These are phyloP conservation scores for Stegana nigrithorax DNA, from an alignment of 2,888 invertebrate genomes.

Conservation along the genomic window DNA sequence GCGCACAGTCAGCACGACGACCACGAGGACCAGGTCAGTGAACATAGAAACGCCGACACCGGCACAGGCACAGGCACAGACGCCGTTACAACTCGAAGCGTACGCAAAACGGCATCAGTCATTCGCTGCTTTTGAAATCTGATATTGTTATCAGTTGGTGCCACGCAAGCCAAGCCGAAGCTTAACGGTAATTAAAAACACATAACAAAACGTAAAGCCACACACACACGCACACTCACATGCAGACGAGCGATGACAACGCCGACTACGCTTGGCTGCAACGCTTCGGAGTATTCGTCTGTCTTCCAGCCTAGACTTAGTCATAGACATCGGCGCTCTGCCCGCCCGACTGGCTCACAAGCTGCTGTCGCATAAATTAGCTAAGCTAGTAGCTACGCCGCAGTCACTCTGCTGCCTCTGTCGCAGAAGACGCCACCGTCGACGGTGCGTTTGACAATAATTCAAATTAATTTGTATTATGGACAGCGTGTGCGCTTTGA, in stretches of 20 bases:
- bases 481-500: slow-evolving; percentile 56
- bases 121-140: slow-evolving; percentile 46
- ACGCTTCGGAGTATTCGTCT: too few species aligned
- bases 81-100: neutral
- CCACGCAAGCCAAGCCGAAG: slow-evolving; percentile 26
- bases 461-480: slow-evolving; percentile 63
- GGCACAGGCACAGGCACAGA: neutral
- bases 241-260: slow-evolving; percentile 6
- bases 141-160: slow-evolving; percentile 59
- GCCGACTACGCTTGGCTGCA: slow-evolving; percentile 33
- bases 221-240: slow-evolving; percentile 30
- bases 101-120: slow-evolving; percentile 21
- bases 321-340: neutral
- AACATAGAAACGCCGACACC: slow-evolving; percentile 44
- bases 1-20: slow-evolving; percentile 29
- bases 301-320: too few species aligned
- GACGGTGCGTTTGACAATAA: slow-evolving; percentile 55
- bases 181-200: slow-evolving; percentile 63
- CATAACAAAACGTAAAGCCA: slow-evolving; percentile 49
- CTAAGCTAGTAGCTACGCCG: slow-evolving; percentile 7
- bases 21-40: slow-evolving; percentile 54
- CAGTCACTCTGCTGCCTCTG: neutral
- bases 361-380: slow-evolving; percentile 46
- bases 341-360: slow-evolving; percentile 7
- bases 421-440: too few species aligned